Conservation (phyloP, 2,888 invertebrate species). For the Chrysolina americana region DNA sequence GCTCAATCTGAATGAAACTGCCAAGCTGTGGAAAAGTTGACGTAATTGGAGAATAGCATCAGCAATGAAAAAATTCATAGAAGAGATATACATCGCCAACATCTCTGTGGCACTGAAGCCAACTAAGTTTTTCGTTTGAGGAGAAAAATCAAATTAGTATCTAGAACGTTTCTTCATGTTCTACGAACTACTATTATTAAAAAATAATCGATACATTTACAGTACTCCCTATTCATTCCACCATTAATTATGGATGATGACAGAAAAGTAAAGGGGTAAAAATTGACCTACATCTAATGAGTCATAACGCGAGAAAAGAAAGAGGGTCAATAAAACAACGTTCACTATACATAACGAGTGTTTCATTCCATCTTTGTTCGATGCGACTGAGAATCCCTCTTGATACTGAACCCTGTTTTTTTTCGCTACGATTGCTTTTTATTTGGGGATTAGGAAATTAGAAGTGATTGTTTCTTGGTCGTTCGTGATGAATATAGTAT, state of each 20-base stretch:
- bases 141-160: too few relatives aligned
- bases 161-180: neutral
- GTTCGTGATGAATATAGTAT: conserved; percentile 14
- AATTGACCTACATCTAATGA: conserved; percentile 62
- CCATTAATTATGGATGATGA: conserved; percentile 55
- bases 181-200: conserved; percentile 26
- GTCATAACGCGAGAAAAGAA: conserved; percentile 53
- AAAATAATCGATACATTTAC: conserved; percentile 40
- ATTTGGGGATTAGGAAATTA: conserved; percentile 38
- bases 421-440: conserved; percentile 33
- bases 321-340: conserved; percentile 54
- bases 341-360: conserved; percentile 27
- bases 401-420: conserved; percentile 27
- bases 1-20: too few relatives aligned
- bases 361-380: conserved; percentile 36
- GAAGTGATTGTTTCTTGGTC: conserved; percentile 36
- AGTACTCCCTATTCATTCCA: conserved; percentile 34
- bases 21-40: too few relatives aligned
- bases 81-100: too few relatives aligned
- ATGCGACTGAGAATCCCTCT: conserved; percentile 20
- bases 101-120: too few relatives aligned
- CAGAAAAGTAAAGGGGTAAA: conserved; percentile 58
- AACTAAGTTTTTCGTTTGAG: too few relatives aligned
- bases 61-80: too few relatives aligned
- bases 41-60: too few relatives aligned